Conservation (phyloP, 2,113 vertebrate genomes). For the human (Homo sapiens) region DNA sequence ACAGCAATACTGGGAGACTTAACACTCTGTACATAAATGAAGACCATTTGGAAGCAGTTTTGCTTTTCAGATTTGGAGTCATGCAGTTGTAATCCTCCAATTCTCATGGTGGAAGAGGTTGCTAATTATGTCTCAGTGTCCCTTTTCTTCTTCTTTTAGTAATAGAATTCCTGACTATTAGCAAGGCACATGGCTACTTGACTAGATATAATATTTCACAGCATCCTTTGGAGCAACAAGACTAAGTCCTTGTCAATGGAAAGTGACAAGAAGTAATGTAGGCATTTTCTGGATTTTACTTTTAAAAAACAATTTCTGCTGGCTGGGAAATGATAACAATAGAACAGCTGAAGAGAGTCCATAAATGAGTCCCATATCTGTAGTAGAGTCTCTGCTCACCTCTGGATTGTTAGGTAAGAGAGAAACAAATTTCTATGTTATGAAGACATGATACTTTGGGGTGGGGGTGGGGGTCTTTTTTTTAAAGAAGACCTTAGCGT, state of each 20-base stretch:
- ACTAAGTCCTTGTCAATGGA: neutral
- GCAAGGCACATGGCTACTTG: neutral
- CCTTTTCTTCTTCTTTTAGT: neutral
- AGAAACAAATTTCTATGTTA: neutral
- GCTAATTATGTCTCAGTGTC: neutral
- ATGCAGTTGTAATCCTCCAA: neutral
- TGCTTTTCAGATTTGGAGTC: neutral
- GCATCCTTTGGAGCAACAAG: neutral
- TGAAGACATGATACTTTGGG: neutral
- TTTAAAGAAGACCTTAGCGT: neutral
- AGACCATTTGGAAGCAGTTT: neutral
- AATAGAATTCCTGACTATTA: neutral
- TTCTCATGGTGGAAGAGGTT: neutral
- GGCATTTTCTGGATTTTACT: neutral
- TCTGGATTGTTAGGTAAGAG: neutral
- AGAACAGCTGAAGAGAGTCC: neutral
- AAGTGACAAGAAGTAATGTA: neutral
- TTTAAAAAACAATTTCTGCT: neutral
- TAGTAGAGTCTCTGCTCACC: neutral
- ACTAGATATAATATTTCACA: neutral
- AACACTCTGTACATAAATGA: neutral
- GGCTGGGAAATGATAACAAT: neutral
- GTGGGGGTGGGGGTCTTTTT: neutral
- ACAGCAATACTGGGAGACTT: neutral
- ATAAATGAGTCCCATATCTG: neutral